Conservation (phyloP, 2,888 invertebrate genomes). For the Eupithecia insigniata region DNA sequence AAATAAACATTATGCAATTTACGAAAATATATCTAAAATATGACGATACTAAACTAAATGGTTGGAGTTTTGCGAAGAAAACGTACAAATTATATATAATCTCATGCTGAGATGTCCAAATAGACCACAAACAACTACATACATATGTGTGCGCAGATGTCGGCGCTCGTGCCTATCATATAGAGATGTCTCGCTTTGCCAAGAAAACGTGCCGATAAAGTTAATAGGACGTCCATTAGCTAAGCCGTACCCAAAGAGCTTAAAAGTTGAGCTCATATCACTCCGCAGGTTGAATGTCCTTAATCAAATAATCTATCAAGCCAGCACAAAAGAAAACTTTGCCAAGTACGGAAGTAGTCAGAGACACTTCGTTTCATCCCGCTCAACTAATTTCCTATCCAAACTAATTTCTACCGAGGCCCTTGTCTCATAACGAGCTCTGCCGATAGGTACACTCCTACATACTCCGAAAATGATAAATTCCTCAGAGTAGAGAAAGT, state of each 20-base stretch:
- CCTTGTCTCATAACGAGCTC: conserved; percentile 27
- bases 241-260: conserved; percentile 53
- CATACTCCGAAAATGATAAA: conserved; percentile 47
- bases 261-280: conserved; percentile 44
- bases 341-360: conserved; percentile 50
- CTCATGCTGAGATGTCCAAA: neutral
- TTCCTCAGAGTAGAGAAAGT: conserved; percentile 62
- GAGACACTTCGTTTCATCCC: conserved; percentile 39
- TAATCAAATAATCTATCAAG: conserved; percentile 60
- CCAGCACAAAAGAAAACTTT: conserved; percentile 62
- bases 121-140: neutral
- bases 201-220: conserved; percentile 28
- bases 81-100: too few species aligned
- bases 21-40: neutral
- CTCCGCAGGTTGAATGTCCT: conserved; percentile 54
- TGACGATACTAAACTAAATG: neutral
- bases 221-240: conserved; percentile 55
- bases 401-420: conserved; percentile 36
- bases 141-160: neutral
- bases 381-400: conserved; percentile 38
- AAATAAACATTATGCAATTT: conserved; percentile 20
- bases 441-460: conserved; percentile 16
- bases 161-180: neutral
- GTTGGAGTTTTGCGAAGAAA: neutral
- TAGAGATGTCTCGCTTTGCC: neutral